Conservation (phyloP, 2,888 invertebrate genomes). For the Mylabris sibirica region DNA sequence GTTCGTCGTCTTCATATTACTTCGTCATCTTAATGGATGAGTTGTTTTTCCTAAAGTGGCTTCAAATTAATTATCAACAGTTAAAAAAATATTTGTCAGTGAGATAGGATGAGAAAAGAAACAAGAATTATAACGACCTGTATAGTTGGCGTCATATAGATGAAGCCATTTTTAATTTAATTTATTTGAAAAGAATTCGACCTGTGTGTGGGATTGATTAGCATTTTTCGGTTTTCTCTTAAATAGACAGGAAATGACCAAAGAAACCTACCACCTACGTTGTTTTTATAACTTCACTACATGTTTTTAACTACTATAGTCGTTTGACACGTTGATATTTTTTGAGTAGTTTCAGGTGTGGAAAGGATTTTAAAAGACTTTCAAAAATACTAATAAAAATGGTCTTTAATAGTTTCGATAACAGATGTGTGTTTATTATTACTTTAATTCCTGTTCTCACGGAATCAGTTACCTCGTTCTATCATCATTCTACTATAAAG, state of each 20-base stretch:
- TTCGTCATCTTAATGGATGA: slow-evolving; percentile 56
- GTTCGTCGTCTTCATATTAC: slow-evolving; percentile 56
- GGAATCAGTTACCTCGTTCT: slow-evolving; percentile 29
- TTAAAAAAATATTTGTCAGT: slow-evolving; percentile 14
- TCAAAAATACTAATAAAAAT: not conserved
- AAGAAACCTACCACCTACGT: not conserved
- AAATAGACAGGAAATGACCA: not conserved
- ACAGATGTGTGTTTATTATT: slow-evolving; percentile 25
- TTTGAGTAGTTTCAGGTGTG: not conserved
- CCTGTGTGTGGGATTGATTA: not conserved
- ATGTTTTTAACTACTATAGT: not conserved
- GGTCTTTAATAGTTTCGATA: not conserved
- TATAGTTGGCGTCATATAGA: not conserved
- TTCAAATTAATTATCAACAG: slow-evolving; percentile 57
- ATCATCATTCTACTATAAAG: slow-evolving; percentile 7
- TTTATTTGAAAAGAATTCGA: not conserved
- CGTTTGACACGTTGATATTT: not conserved
- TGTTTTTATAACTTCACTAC: slow-evolving; percentile 1
- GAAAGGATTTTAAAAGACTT: not conserved
- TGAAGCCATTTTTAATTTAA: not conserved
- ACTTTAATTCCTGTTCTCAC: slow-evolving; percentile 31
- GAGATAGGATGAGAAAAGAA: not conserved
- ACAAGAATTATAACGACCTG: not conserved
- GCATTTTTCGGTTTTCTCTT: not conserved
- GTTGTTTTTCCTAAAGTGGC: slow-evolving; percentile 58